Base-by-base conservation (phyloP, 92 coral and sea anemone genomes). In the Paragorgia papillata region DNA sequence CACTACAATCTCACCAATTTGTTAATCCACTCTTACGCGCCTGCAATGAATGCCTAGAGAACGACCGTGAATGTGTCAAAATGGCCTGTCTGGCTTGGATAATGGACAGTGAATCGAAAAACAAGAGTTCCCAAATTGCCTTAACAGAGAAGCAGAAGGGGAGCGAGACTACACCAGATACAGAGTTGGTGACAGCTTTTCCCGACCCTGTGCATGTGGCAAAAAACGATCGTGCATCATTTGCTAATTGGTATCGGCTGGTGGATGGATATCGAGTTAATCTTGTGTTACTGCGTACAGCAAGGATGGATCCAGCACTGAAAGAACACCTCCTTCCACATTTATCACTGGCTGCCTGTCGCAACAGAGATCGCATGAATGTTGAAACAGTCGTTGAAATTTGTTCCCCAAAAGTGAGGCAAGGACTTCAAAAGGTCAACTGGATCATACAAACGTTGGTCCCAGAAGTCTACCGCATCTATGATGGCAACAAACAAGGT, bases 291-390 rank as follows among this genome's bases (percentile, higher is more conserved):
- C 81, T 79, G 57, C 81, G 88, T 20, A 84, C 84, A 24, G 75
- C 84, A 79, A 35, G 88, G 77, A 62, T 53, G 58, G 84, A 84
- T 79, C 53, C 83, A 51, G 62, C 51, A 46, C 20, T 79, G 81
- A 79, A 84, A 63, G 69, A 84, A 34, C 22, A 40, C 14, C 84
- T 84, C 60, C 13, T 78, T 40, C 84, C 88, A 18, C 83, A 84
- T 62, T 79, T 84, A 44, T 79, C 84, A 10, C 81, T 84, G 39
- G 88, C 84, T 79, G 84, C 84, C 24, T 84, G 88, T 31, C 84
- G 84, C 15, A 79, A 84, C 71, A 13, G 84, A 41, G 84, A 62
- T 48, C 69, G 76, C 18, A 84, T 79, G 88, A 69, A 79, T 37
- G 81, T 84, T 4, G 88, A 79, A 43, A 79, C 88, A 37, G 70